Evolutionary conservation across 1,140 invertebrate genomes (phyloP).

Genomic region (Wiebesia pumilae): DNA sequence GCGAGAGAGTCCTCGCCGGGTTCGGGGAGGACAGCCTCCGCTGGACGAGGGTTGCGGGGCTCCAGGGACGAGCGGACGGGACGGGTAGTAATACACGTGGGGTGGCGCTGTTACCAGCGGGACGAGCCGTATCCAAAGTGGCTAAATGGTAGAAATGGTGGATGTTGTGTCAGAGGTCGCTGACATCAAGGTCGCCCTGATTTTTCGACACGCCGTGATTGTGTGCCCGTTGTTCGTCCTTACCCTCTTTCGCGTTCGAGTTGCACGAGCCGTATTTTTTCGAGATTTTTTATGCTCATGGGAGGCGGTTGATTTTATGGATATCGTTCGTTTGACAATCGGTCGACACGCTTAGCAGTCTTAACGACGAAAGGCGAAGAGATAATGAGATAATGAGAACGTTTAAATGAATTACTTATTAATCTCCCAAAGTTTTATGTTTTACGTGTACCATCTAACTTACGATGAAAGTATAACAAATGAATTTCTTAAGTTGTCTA

Average conservation of each 20-base stretch:
- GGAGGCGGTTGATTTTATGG: background rate
- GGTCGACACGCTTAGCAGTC: background rate
- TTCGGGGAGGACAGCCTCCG: constrained; percentile 14
- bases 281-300: too few species aligned
- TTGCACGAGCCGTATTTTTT: background rate
- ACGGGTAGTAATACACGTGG: background rate
- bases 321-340: background rate
- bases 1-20: constrained; percentile 52
- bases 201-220: constrained; percentile 20
- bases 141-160: background rate
- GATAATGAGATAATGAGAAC: too few species aligned
- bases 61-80: background rate
- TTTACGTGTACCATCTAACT: too few species aligned
- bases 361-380: too few species aligned
- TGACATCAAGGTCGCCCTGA: constrained; percentile 54
- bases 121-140: background rate
- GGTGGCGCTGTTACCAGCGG: background rate
- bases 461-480: too few species aligned
- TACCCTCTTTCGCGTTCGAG: background rate
- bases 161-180: constrained; percentile 20
- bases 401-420: background rate
- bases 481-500: background rate
- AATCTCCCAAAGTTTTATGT: too few species aligned
- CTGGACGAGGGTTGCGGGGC: constrained; percentile 27
- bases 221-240: background rate